Evolutionary conservation across 2,113 vertebrate genomes (phyloP), one percentile per base, ranked within the genome.

Genomic region (Entelurus aequoreus): DNA sequence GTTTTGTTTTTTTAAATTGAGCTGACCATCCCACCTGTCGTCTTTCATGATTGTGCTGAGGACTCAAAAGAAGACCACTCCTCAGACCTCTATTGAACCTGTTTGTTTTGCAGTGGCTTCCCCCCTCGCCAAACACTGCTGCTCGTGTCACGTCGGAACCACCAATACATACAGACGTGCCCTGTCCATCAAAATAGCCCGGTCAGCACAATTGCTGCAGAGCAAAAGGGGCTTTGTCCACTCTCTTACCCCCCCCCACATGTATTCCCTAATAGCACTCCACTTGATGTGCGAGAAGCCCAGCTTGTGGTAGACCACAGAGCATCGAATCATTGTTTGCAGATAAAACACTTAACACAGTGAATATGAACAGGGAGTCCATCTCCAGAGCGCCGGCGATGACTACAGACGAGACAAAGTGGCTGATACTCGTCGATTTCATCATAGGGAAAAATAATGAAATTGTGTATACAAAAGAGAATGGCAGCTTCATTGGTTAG

Each of bases 231-330:
- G 63, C 71, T 71, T 54, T 6, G 6, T 75, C 83, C 77, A 66
- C 2, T 72, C 74, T 40, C 49, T 36, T 63, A 44, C 63, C 58
- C 62, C 68, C 65, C 57, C 75, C 72, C 46, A 40, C 58, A 54
- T 28, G 65, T 75, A 61, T 69, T 73, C 68, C 74, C 72, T 86
- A 81, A 86, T 85, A 75, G 80, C 72, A 72, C 82, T 87, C 76
- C 72, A 79, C 79, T 85, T 82, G 76, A 85, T 82, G 82, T 84
- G 83, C 79, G 78, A 85, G 86, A 71, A 81, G 78, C 78, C 58
- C 77, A 80, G 80, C 80, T 77, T 84, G 81, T 69, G 83, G 76
- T 84, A 72, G 71, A 86, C 85, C 81, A 74, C 80, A 84, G 78
- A 69, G 74, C 79, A 81, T 75, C 76, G 72, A 84, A 82, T 83